These are phyloP conservation scores for Penaeus japonicus DNA, from an alignment of 1,140 invertebrate genomes.

Conservation along the genomic window DNA sequence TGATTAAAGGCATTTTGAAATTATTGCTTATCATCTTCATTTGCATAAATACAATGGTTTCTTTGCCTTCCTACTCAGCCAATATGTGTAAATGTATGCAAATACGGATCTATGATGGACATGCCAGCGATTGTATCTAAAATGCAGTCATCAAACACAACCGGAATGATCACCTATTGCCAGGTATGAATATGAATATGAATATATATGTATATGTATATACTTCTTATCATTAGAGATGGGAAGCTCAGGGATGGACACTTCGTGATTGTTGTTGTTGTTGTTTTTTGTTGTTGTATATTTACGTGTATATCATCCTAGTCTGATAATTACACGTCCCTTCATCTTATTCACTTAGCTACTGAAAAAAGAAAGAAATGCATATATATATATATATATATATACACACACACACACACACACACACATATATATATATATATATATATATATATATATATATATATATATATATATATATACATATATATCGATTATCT, in stretches of 20 bases:
- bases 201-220: not conserved
- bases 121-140: too few relatives aligned
- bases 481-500: slow-evolving; percentile 1
- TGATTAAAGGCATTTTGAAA: too few relatives aligned
- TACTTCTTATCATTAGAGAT: not conserved
- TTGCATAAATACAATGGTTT: too few relatives aligned
- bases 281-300: too few relatives aligned
- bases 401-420: slow-evolving; percentile 10
- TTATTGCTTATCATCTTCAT: too few relatives aligned
- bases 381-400: slow-evolving; percentile 21
- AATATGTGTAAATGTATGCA: too few relatives aligned
- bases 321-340: too few relatives aligned
- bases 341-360: not conserved
- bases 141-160: not conserved
- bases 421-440: not conserved
- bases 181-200: not conserved
- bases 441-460: slow-evolving; percentile 11
- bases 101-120: too few relatives aligned
- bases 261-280: not conserved
- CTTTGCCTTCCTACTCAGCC: too few relatives aligned
- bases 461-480: slow-evolving; percentile 20
- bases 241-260: not conserved
- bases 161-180: not conserved
- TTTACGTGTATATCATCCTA: too few relatives aligned
- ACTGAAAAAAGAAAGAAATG: not conserved